These are phyloP conservation scores for Origma solitaria DNA, from an alignment of 2,113 vertebrate species.

Conservation along the genomic window DNA sequence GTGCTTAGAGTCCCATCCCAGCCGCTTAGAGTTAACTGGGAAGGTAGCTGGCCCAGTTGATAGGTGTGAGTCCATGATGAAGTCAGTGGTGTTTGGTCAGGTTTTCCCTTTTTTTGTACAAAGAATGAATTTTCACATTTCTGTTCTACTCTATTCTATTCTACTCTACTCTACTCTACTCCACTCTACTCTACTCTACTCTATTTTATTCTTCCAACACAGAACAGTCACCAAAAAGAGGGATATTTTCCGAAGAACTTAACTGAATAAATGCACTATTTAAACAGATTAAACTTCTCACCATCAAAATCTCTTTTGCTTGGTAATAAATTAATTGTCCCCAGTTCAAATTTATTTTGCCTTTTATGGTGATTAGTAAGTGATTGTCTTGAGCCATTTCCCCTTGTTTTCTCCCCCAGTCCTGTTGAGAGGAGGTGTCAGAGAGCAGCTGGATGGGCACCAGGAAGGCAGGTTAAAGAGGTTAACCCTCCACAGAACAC, in stretches of 20 bases:
- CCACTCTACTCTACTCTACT: background rate
- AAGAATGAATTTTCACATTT: background rate
- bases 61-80: background rate
- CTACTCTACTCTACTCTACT: background rate
- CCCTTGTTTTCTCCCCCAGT: background rate
- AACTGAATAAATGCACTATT: background rate
- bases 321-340: background rate
- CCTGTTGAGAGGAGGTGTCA: background rate
- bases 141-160: background rate
- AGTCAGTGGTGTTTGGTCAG: background rate
- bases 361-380: fast-evolving
- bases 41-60: background rate
- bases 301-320: background rate
- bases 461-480: background rate
- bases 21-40: background rate
- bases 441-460: background rate
- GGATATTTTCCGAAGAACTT: background rate
- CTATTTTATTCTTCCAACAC: background rate
- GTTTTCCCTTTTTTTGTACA: background rate
- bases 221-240: background rate
- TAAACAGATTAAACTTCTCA: background rate
- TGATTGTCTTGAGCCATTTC: background rate
- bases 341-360: background rate
- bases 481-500: background rate
- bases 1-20: no score